Percentiles rank a stretch among this genome's conserved stretches.
phyloP scores from a whole-genome alignment of 2,888 invertebrate genomes.

The Eristalis intricaria region DNA sequence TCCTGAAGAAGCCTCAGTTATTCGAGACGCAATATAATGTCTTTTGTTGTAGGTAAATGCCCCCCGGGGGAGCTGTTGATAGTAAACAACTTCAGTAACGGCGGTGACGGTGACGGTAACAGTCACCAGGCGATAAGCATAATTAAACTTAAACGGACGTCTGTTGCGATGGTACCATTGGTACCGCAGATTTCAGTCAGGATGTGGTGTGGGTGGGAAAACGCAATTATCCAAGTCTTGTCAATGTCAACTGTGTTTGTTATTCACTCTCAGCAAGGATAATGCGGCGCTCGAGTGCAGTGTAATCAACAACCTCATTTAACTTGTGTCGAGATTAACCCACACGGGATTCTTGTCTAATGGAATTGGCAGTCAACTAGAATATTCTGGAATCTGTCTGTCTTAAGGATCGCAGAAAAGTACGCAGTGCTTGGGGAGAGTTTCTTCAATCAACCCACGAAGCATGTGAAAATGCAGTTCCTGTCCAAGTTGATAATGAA shows the following conservation, averaged over 20 bases:
- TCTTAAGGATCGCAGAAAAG: too few species aligned
- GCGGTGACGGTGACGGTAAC: conserved; percentile 49
- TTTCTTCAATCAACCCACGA: too few species aligned
- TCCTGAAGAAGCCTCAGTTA: conserved; percentile 29
- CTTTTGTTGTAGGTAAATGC: conserved; percentile 40
- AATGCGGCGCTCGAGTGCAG: neutral
- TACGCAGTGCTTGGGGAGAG: too few species aligned
- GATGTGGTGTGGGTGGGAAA: neutral
- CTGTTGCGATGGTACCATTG: conserved; percentile 24
- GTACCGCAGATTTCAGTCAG: neutral
- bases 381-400: too few species aligned
- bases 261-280: neutral
- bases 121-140: conserved; percentile 51
- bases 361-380: too few species aligned
- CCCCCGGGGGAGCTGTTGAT: conserved; percentile 22
- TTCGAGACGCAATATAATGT: neutral
- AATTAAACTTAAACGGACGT: conserved; percentile 57
- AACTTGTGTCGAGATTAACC: neutral
- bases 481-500: neutral
- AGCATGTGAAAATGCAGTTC: too few species aligned
- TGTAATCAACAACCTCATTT: neutral
- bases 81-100: conserved; percentile 45
- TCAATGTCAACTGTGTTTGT: neutral
- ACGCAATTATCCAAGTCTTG: neutral
- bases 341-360: neutral